A percentile compares a stretch with the other conserved stretches of the same genome.
Evolutionary conservation across 2,113 vertebrate species (phyloP).

Genomic region (Eurypyga helias): DNA sequence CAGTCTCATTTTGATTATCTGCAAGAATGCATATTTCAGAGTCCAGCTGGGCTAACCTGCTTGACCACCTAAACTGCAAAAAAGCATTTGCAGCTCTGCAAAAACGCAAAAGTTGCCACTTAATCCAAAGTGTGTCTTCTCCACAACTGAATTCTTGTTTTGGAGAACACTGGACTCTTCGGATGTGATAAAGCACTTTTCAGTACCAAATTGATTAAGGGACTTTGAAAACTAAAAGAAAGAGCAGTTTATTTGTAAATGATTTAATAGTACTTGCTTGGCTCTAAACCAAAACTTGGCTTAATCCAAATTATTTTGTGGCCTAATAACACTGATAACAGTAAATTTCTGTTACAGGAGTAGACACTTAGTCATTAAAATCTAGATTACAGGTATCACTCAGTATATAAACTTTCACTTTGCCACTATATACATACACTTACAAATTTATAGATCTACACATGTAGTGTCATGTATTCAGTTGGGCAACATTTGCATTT

Average conservation of each 20-base stretch:
- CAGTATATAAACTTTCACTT: not conserved
- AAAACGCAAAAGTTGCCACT: not conserved
- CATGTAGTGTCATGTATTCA: not conserved
- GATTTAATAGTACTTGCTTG: not conserved
- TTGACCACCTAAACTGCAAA: not conserved
- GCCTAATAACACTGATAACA: not conserved
- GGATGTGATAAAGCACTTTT: not conserved
- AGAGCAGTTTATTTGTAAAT: not conserved
- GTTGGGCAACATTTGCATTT: not conserved
- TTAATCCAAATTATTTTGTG: not conserved
- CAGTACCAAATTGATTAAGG: not conserved
- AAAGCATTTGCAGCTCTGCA: not conserved
- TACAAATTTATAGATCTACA: not conserved
- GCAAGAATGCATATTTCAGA: not conserved
- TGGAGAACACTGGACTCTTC: not conserved
- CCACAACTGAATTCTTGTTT: not conserved
- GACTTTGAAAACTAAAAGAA: not conserved
- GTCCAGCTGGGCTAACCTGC: not conserved
- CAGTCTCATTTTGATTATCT: not conserved
- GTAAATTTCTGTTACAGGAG: not conserved
- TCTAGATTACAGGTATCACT: not conserved
- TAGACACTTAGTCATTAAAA: not conserved
- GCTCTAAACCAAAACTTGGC: not conserved
- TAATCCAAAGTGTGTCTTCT: not conserved
- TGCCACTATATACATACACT: rapidly evolving